These are phyloP conservation scores for Schizotus pectinicornis DNA, from an alignment of 2,888 invertebrate genomes.

Conservation along the genomic window DNA sequence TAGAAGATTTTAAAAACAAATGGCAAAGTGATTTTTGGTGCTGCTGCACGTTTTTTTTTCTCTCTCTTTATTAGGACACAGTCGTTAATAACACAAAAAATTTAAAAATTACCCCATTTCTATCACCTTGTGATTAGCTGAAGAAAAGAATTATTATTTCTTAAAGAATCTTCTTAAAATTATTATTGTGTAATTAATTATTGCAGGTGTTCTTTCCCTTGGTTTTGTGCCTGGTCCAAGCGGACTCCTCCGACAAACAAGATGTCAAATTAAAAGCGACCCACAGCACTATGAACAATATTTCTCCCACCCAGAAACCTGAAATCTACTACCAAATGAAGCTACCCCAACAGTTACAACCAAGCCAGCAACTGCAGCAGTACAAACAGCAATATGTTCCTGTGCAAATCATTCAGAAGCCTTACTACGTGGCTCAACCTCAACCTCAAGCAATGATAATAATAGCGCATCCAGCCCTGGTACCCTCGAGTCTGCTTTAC, in stretches of 20 bases:
- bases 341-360: conserved; percentile 7
- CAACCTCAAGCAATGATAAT: conserved; percentile 53
- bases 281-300: conserved; percentile 27
- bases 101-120: no score
- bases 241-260: conserved; percentile 22
- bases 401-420: conserved; percentile 36
- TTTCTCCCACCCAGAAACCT: conserved; percentile 30
- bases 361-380: conserved; percentile 4
- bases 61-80: no score
- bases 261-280: conserved; percentile 29
- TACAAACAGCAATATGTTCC: conserved; percentile 31
- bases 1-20: no score
- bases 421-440: conserved; percentile 35
- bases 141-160: no score
- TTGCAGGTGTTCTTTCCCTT: conserved; percentile 34
- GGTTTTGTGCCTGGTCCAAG: conserved; percentile 24
- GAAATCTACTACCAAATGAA: conserved; percentile 33
- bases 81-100: no score
- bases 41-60: no score
- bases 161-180: no score
- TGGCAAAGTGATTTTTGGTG: no score
- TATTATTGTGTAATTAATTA: no score
- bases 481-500: conserved; percentile 46
- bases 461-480: conserved; percentile 53
- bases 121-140: no score